These are phyloP conservation scores for Loriculus beryllinus DNA, from an alignment of 2,797 vertebrate genomes.

Conservation along the genomic window DNA sequence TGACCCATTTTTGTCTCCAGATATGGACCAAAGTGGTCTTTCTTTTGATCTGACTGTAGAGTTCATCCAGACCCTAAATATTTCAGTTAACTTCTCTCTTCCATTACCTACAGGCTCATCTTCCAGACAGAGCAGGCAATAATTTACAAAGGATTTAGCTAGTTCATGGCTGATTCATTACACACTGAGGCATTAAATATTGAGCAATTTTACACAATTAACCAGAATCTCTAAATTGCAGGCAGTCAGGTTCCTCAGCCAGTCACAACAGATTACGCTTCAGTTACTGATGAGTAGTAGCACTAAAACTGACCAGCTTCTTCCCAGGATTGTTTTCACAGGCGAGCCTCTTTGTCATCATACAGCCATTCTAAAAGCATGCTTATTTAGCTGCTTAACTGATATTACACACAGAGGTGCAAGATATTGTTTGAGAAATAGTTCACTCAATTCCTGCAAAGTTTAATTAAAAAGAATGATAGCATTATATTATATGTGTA, in stretches of 20 bases:
- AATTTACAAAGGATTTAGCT: conserved; percentile 17
- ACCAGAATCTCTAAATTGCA: conserved; percentile 30
- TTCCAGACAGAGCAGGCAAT: neutral
- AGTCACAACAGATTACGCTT: neutral
- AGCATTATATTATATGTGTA: neutral
- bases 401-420: neutral
- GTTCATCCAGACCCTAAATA: neutral
- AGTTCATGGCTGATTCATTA: conserved; percentile 33
- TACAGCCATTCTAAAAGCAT: neutral
- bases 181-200: conserved; percentile 21
- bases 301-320: neutral
- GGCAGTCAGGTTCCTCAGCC: neutral
- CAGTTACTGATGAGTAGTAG: neutral
- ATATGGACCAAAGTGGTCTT: neutral
- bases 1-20: neutral
- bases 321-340: neutral
- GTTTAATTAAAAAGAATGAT: neutral
- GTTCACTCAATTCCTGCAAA: neutral
- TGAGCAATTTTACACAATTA: conserved; percentile 45
- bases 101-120: neutral
- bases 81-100: conserved; percentile 13
- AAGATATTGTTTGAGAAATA: neutral
- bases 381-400: neutral
- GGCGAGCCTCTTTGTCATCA: neutral
- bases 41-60: neutral